Percentiles rank a stretch among this genome's conserved stretches.
Conservation (phyloP, 2,888 invertebrate genomes). For the Trisateles emortualis region DNA sequence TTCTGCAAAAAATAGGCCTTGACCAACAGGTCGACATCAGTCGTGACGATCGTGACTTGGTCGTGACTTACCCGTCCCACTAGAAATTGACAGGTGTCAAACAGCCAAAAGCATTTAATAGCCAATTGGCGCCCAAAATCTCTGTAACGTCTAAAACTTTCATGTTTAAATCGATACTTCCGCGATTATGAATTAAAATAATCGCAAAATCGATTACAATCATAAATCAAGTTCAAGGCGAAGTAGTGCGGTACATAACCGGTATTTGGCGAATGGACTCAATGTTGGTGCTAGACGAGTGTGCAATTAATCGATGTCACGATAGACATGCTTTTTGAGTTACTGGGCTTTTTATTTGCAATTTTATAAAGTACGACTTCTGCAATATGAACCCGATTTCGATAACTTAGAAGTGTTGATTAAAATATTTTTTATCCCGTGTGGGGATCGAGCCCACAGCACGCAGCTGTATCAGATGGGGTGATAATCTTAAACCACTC, state of each 20-base stretch:
- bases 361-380: conserved; percentile 17
- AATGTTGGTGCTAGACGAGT: conserved; percentile 35
- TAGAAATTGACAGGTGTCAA: conserved; percentile 33
- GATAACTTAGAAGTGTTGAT: no score
- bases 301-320: conserved; percentile 67
- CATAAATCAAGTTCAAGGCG: conserved; percentile 57
- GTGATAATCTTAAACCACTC: no score
- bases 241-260: conserved; percentile 54
- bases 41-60: conserved; percentile 11
- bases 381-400: no score
- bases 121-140: conserved; percentile 13
- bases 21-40: conserved; percentile 4
- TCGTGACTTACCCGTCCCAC: conserved; percentile 28
- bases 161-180: conserved; percentile 36
- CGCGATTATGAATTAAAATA: conserved; percentile 45
- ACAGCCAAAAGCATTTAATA: conserved; percentile 23
- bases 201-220: conserved; percentile 51
- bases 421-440: no score
- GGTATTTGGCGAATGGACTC: conserved; percentile 35
- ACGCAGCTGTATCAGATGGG: no score
- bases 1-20: neutral
- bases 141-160: conserved; percentile 26
- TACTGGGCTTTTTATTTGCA: conserved; percentile 17
- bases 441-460: no score
- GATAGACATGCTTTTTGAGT: conserved; percentile 34